phyloP scores from a whole-genome alignment of 2,888 invertebrate genomes.

The Elegia similella region DNA sequence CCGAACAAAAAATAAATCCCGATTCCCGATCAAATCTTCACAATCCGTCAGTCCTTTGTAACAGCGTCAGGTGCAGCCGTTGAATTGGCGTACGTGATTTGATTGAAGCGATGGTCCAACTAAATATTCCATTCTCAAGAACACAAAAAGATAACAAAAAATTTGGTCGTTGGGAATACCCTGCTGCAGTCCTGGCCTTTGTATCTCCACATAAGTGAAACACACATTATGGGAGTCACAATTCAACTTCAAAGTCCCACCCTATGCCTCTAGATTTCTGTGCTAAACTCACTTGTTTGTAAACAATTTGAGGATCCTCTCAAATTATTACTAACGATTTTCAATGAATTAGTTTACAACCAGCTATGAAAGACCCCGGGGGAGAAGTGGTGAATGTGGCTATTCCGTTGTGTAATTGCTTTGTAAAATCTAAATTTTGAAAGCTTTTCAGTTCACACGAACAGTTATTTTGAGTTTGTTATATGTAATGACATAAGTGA shows the following conservation, averaged over 20 bases:
- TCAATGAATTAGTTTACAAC: constrained; percentile 49
- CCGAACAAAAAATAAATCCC: constrained; percentile 1
- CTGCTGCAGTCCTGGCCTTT: constrained; percentile 36
- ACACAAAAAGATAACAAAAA: constrained; percentile 49
- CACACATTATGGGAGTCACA: constrained; percentile 10
- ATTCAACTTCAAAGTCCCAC: constrained; percentile 28
- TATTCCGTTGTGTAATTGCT: constrained; percentile 36
- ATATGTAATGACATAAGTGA: neutral
- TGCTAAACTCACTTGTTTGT: constrained; percentile 25
- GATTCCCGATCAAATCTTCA: constrained; percentile 17
- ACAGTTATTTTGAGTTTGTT: neutral
- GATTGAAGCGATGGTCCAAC: constrained; percentile 29
- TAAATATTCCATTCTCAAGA: constrained; percentile 26
- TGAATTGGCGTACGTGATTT: constrained; percentile 38
- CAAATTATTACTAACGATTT: constrained; percentile 43
- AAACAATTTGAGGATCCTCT: constrained; percentile 25
- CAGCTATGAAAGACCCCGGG: constrained; percentile 46
- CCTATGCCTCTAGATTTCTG: constrained; percentile 24
- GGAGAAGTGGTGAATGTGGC: constrained; percentile 34
- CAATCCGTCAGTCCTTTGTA: constrained; percentile 33
- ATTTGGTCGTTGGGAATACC: constrained; percentile 50
- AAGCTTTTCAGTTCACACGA: neutral
- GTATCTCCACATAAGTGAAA: constrained; percentile 18
- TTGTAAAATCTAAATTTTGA: constrained; percentile 14
- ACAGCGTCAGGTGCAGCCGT: constrained; percentile 39